Evolutionary conservation across 92 coral and sea anemone genomes (phyloP).

Genomic region (Porites evermanni): DNA sequence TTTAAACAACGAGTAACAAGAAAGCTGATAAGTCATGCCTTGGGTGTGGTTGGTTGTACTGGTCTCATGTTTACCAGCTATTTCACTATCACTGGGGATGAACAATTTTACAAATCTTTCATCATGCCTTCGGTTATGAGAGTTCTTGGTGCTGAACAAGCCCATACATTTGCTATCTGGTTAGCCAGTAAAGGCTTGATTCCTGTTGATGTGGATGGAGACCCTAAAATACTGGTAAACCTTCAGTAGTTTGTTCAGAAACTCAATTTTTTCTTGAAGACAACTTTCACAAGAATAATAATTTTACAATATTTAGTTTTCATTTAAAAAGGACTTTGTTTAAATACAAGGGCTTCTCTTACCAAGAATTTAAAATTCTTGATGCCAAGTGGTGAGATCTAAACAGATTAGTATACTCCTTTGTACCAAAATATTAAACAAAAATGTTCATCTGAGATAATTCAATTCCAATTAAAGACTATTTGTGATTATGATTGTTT

Average conservation of each 20-base stretch:
- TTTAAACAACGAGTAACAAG: conserved; percentile 51
- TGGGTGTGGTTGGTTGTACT: conserved; percentile 77
- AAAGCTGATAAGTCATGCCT: conserved; percentile 73
- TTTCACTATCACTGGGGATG: conserved; percentile 83
- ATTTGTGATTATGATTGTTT: no score
- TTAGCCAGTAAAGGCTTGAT: conserved; percentile 85
- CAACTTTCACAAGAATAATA: no score
- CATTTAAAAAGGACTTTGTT: no score
- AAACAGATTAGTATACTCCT: no score
- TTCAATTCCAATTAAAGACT: no score
- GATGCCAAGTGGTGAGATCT: no score
- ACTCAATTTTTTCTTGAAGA: no score
- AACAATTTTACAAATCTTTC: conserved; percentile 72
- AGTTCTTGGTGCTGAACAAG: conserved; percentile 82
- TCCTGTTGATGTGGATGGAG: conserved; percentile 73
- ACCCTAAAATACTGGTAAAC: conserved; percentile 85
- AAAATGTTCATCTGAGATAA: no score
- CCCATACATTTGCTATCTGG: conserved; percentile 90
- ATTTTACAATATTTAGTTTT: no score
- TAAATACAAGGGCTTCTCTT: no score
- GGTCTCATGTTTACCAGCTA: conserved; percentile 64
- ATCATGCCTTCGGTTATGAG: conserved; percentile 81
- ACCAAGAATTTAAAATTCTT: no score
- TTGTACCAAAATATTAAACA: no score
- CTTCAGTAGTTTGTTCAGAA: background rate